Evolutionary conservation across 2,888 invertebrate genomes (phyloP), one percentile per base, ranked within the genome.

Genomic region (Malthinus seriepunctatus): DNA sequence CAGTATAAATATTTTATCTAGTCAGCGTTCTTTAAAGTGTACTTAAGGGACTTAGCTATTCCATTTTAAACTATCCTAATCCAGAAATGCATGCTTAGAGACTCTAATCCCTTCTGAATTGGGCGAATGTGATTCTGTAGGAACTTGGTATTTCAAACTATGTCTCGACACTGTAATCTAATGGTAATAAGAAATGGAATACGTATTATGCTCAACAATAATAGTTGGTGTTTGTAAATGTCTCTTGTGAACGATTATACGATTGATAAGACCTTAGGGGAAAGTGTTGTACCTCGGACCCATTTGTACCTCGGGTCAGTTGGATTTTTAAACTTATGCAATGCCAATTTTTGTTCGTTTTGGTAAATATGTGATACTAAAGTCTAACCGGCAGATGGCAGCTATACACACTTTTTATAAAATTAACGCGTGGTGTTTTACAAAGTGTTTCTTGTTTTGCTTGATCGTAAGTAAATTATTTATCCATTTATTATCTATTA

Each of bases 71-170:
- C 44, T 52, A 37, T 49, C 49, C 49, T 47, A 63, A 56, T 61
- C 50, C 61, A 42, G 52, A 51, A 63, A 56, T 60, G 53, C 54
- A 59, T 54, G 56, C 51, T 52, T 48, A 53, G 47, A 56, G 61
- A 51, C 46, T 56, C 51, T 63, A 63, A 63, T 62, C 63, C 61
- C 51, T 48, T 38, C 53, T 54, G 59, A 62, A 62, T 56, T 51
- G 56, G 47, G 55, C 52, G 49, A 52, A 62, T 56, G 58, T 54
- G 53, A 63, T 62, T 59, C 56, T 47, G 54, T 44, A 33, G 52
- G 33, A 60, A 51, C 56, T 61, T 56, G 34, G 51, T 42, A 44
- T 44, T 51, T 49, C 12, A 47, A 23, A 37, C 44, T 49, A 33
- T n/a, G 32, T 23, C 39, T 38, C 57, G 49, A 35, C 44, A 58